Base-by-base conservation (phyloP, 2,888 invertebrate species). In the Ophion slaviceki region DNA sequence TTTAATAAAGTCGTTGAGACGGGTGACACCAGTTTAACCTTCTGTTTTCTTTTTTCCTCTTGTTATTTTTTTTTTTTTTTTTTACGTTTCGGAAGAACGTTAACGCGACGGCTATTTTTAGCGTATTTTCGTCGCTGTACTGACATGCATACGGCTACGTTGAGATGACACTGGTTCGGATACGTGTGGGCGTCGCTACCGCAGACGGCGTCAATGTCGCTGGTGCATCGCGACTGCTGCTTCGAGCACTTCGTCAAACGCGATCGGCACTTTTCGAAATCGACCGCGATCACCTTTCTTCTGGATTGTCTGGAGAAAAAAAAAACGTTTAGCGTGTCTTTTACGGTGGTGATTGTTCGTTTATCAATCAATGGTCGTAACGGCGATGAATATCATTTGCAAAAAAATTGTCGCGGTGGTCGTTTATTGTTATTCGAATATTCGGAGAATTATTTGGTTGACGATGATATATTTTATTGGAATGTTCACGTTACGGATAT, bases 121-220 rank as follows among this genome's bases (percentile, higher is more conserved):
- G 17, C 17, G 53, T 53, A 17, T 2, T 53, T 53, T 2, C 68
- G 45, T 64, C 5, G 20, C 8, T 4, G 20, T 36, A 95, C 97
- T 96, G 94, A 98, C 96, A 98, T 95, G 94, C 99, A 98, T 70
- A 97, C 97, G 28, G 98, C 98, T 84, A 97, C 96, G 91, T 97
- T 97, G 88, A 98, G 94, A 86, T 97, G 96, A 92, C 98, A 98
- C 90, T 97, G 96, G 92, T 97, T 98, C 86, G 95, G 95, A 94
- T 98, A 98, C 0, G 97, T 97, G 87, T 96, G 96, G 20, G 98
- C 98, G 91, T 98, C 98, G 8, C 98, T 98, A 1, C 98, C 98
- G 91, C 98, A 98, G n/a, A 98, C 96, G 2, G 97, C 97, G 93
- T 97, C 97, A 28, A 95, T 93, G 45, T 97, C 96, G 57, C 93